Percentiles rank a stretch among this genome's conserved stretches.
These are phyloP conservation scores for Watsonalla cultraria DNA, from an alignment of 2,888 invertebrate genomes.

Conservation along the genomic window DNA sequence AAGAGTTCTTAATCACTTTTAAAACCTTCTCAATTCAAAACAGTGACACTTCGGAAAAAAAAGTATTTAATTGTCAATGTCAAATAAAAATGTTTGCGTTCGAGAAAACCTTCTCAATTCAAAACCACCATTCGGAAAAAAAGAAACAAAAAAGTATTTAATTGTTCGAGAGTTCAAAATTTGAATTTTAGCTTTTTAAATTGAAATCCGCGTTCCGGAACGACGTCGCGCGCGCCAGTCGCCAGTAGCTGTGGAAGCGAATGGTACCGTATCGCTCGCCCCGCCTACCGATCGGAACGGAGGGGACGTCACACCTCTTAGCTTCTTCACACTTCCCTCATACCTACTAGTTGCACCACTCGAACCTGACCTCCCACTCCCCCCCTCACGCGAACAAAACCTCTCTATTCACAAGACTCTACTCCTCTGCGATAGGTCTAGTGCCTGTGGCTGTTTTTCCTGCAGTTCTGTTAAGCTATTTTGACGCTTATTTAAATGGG, in stretches of 20 bases:
- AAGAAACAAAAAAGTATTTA: too few relatives aligned
- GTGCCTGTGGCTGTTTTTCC: slow-evolving; percentile 29
- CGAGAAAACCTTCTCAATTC: too few relatives aligned
- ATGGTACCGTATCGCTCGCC: slow-evolving; percentile 18
- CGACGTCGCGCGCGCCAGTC: background rate
- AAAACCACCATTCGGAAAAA: too few relatives aligned
- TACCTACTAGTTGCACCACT: slow-evolving; percentile 65
- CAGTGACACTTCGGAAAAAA: too few relatives aligned
- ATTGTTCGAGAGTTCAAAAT: background rate
- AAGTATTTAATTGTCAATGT: too few relatives aligned
- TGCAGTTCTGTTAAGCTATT: slow-evolving; percentile 22
- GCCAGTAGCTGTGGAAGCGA: background rate
- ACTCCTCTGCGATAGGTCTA: slow-evolving; percentile 28
- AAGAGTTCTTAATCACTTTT: background rate
- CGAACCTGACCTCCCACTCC: slow-evolving; percentile 37
- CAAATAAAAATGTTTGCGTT: too few relatives aligned
- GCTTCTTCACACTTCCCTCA: slow-evolving; percentile 72
- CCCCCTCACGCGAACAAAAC: slow-evolving; percentile 16
- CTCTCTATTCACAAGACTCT: background rate
- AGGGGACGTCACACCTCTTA: slow-evolving; percentile 71
- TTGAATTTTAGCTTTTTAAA: background rate
- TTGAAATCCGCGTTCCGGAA: background rate
- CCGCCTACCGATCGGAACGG: slow-evolving; percentile 65
- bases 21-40: too few relatives aligned
- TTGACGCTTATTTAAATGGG: slow-evolving; percentile 15